Percentiles rank a stretch among this genome's conserved stretches.
Conservation (phyloP, 2,113 vertebrate genomes). For the Crypturellus undulatus region DNA sequence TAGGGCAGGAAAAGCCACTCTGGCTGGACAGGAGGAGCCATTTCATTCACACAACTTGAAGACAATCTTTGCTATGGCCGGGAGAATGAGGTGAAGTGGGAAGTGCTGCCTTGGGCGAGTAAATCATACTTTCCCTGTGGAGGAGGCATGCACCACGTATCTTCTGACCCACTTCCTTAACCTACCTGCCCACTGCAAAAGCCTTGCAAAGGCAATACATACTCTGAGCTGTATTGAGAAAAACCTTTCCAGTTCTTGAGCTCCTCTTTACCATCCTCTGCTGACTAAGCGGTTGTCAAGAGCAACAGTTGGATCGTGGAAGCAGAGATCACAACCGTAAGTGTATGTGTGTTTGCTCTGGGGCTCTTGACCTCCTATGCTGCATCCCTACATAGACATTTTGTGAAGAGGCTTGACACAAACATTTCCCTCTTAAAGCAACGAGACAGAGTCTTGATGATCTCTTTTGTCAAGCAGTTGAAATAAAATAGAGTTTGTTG, state of each 20-base stretch:
- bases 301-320: not conserved
- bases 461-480: not conserved
- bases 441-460: not conserved
- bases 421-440: not conserved
- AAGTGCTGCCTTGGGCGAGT: accelerated
- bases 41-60: not conserved
- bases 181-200: not conserved
- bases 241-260: not conserved
- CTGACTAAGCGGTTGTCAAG: not conserved
- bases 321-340: not conserved
- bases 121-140: not conserved
- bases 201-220: accelerated
- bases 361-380: accelerated
- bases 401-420: not conserved
- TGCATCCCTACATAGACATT: not conserved
- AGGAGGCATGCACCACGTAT: not conserved
- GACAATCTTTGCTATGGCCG: not conserved
- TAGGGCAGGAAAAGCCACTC: not conserved
- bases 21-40: not conserved
- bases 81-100: not conserved
- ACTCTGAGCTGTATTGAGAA: not conserved
- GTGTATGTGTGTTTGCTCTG: accelerated
- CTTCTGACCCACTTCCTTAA: not conserved
- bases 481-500: not conserved
- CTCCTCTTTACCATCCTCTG: not conserved